Conservation (phyloP, 2,113 vertebrate species). For the Eurypyga helias region DNA sequence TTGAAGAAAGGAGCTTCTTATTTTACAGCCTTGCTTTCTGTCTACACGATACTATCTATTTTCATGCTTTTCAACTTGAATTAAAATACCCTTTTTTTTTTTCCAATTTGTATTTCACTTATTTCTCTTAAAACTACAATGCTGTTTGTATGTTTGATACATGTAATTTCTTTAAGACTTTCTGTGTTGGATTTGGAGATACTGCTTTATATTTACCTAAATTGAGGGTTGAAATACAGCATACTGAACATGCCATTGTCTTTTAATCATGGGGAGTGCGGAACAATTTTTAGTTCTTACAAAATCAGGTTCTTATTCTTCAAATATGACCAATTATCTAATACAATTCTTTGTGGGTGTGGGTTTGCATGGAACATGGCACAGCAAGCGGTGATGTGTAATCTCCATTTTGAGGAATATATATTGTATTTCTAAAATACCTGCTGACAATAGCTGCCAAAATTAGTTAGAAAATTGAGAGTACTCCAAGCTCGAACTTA, state of each 20-base stretch:
- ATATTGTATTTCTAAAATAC: slow-evolving; percentile 5
- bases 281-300: slow-evolving; percentile 13
- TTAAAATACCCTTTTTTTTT: background rate
- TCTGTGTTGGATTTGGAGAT: background rate
- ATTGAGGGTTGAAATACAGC: slow-evolving; percentile 5
- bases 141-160: background rate
- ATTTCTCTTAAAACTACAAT: background rate
- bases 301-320: slow-evolving; percentile 17
- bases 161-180: background rate
- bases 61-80: background rate
- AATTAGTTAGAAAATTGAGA: background rate
- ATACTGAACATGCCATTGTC: background rate
- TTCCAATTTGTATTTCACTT: background rate
- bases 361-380: slow-evolving; percentile 11
- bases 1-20: background rate
- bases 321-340: slow-evolving; percentile 37
- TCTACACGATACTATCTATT: background rate
- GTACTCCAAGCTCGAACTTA: background rate
- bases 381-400: background rate
- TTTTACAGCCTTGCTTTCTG: background rate
- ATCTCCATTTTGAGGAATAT: slow-evolving; percentile 7
- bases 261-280: slow-evolving; percentile 29
- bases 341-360: background rate
- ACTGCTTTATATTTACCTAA: slow-evolving; percentile 43
- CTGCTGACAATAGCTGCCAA: slow-evolving; percentile 16